Conservation (phyloP, 2,888 invertebrate species). For the Tetragnatha montana region DNA sequence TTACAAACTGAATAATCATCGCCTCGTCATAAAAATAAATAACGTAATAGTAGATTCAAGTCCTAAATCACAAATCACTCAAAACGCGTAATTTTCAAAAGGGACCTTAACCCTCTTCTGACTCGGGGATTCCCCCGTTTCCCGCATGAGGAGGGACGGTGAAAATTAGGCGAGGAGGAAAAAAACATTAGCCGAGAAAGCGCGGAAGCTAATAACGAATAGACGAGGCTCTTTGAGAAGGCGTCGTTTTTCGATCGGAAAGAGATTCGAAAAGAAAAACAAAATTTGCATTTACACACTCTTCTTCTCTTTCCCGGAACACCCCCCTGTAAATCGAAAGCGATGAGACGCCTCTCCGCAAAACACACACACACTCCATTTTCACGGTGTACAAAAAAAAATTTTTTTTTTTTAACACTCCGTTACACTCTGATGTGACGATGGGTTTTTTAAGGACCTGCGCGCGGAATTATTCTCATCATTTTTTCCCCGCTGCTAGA, state of each 20-base stretch:
- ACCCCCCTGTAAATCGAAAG: constrained; percentile 47
- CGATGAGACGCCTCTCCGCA: constrained; percentile 26
- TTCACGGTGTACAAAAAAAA: constrained; percentile 22
- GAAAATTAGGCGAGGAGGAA: too few relatives aligned
- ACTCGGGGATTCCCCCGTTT: too few relatives aligned
- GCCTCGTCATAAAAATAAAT: too few relatives aligned
- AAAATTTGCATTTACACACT: constrained; percentile 59
- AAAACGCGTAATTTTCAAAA: too few relatives aligned
- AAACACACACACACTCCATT: too few relatives aligned
- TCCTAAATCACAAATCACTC: too few relatives aligned
- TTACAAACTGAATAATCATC: too few relatives aligned
- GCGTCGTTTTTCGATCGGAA: constrained; percentile 57
- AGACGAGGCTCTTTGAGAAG: neutral
- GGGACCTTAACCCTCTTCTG: too few relatives aligned
- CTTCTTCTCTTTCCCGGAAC: neutral
- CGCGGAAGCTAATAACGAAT: too few relatives aligned
- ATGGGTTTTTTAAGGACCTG: constrained; percentile 31
- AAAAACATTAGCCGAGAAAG: too few relatives aligned
- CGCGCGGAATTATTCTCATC: constrained; percentile 31
- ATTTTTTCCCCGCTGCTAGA: neutral
- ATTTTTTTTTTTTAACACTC: constrained; percentile 61
- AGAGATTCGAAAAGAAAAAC: constrained; percentile 60
- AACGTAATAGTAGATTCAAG: too few relatives aligned
- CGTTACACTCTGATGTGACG: constrained; percentile 56
- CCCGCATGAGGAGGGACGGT: too few relatives aligned